phyloP scores from a whole-genome alignment of 2,113 vertebrate species.

The Mus pahari region DNA sequence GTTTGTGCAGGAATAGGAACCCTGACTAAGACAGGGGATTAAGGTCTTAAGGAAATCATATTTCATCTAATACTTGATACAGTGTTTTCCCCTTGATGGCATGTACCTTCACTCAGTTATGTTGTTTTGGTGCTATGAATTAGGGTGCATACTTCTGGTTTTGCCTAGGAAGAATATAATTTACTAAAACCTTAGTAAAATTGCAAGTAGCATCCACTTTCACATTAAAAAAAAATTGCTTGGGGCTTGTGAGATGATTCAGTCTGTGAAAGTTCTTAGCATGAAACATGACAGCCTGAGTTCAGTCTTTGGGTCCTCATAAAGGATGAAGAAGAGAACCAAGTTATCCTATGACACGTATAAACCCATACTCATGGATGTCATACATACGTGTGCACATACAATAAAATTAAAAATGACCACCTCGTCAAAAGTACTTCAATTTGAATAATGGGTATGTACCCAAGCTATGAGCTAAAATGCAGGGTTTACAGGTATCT shows the following conservation, averaged over 20 bases:
- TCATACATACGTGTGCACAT: not conserved
- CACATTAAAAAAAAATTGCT: not conserved
- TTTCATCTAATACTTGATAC: not conserved
- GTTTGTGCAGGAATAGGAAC: too few relatives aligned
- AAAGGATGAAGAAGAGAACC: not conserved
- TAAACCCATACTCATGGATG: not conserved
- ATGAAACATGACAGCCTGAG: not conserved
- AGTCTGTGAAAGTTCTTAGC: not conserved
- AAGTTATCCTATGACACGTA: not conserved
- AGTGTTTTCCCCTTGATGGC: not conserved
- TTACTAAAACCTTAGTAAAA: not conserved
- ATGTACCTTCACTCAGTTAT: not conserved
- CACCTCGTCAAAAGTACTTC: not conserved
- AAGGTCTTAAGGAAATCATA: not conserved
- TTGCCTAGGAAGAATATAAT: not conserved
- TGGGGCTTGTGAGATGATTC: not conserved
- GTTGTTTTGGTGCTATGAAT: not conserved
- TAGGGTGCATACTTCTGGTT: not conserved
- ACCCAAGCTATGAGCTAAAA: not conserved
- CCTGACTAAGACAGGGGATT: too few relatives aligned
- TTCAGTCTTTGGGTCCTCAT: not conserved
- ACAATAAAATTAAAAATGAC: not conserved
- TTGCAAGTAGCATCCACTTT: not conserved
- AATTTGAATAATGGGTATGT: not conserved
- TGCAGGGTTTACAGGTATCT: not conserved